A percentile compares a stretch with the other conserved stretches of the same genome.
These are phyloP conservation scores for Nansenia antarctica DNA, from an alignment of 2,113 vertebrate genomes.

Conservation along the genomic window DNA sequence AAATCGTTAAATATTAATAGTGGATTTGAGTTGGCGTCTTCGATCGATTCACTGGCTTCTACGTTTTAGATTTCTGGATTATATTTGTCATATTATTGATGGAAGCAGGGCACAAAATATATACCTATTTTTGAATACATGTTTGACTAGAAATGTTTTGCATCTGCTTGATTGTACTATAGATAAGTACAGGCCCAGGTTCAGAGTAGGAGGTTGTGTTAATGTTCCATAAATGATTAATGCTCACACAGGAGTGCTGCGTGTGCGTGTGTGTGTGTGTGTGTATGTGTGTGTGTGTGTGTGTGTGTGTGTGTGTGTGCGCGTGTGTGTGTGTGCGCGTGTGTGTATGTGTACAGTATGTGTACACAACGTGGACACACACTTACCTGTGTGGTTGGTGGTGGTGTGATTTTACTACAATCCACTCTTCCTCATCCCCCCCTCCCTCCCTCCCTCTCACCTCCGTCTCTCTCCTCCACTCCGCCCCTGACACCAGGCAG, in stretches of 20 bases:
- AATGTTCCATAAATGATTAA: neutral
- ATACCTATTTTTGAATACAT: neutral
- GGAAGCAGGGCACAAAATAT: neutral
- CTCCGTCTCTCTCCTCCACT: conserved; percentile 50
- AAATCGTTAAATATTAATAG: conserved; percentile 64
- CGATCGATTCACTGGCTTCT: conserved; percentile 46
- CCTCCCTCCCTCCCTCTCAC: neutral
- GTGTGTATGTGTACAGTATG: neutral
- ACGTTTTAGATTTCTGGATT: neutral
- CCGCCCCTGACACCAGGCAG: conserved; percentile 67
- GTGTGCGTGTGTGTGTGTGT: conserved; percentile 7
- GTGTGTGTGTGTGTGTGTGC: conserved; percentile 13
- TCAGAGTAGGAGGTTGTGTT: conserved; percentile 14
- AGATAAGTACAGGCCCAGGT: too few species aligned
- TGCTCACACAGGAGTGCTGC: too few species aligned
- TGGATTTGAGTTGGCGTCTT: conserved; percentile 51
- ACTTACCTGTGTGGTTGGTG: neutral
- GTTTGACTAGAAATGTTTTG: neutral
- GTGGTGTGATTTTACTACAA: neutral
- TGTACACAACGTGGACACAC: too few species aligned
- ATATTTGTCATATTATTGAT: neutral
- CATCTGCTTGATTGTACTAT: conserved; percentile 3
- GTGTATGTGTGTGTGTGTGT: conserved; percentile 13
- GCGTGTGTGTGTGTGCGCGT: conserved; percentile 3
- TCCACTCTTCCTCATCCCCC: neutral